A percentile compares a stretch with the other conserved stretches of the same genome.
These are phyloP conservation scores for Nomia melanderi DNA, from an alignment of 1,140 invertebrate species.

Conservation along the genomic window DNA sequence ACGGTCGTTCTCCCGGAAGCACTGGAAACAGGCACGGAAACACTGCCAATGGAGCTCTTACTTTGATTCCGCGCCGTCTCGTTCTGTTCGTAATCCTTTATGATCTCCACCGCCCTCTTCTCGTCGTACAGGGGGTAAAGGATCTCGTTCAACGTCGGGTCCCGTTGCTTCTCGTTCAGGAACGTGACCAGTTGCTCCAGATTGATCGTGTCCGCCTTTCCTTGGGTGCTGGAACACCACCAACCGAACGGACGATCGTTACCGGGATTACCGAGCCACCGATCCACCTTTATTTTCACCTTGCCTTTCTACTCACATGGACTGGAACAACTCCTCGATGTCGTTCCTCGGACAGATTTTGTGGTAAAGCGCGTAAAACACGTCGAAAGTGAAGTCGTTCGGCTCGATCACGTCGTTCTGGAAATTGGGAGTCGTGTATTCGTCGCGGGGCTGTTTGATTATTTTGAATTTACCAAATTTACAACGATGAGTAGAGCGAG, in stretches of 20 bases:
- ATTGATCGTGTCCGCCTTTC: constrained; percentile 93
- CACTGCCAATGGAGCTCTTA: constrained; percentile 77
- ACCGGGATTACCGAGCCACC: neutral
- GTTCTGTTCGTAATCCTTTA: constrained; percentile 95
- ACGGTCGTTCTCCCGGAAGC: neutral
- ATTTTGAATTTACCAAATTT: no score
- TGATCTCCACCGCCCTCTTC: constrained; percentile 95
- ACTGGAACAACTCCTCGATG: constrained; percentile 98
- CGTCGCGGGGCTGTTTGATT: no score
- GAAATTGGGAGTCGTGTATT: constrained; percentile 1
- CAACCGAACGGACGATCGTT: constrained; percentile 24
- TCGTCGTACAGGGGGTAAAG: constrained; percentile 98
- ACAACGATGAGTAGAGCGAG: no score
- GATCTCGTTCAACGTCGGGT: constrained; percentile 99
- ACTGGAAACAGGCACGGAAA: neutral
- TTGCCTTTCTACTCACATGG: constrained; percentile 89
- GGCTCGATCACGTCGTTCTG: constrained; percentile 97
- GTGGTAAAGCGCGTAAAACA: constrained; percentile 99
- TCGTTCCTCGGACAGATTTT: constrained; percentile 99
- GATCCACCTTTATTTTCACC: neutral
- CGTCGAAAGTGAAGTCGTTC: constrained; percentile 98
- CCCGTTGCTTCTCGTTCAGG: constrained; percentile 98
- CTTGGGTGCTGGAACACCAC: constrained; percentile 87
- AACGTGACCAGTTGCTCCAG: constrained; percentile 95
- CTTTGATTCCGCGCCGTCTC: constrained; percentile 89